phyloP scores from a whole-genome alignment of 2,113 vertebrate species.

The Orientallactaga bullata region DNA sequence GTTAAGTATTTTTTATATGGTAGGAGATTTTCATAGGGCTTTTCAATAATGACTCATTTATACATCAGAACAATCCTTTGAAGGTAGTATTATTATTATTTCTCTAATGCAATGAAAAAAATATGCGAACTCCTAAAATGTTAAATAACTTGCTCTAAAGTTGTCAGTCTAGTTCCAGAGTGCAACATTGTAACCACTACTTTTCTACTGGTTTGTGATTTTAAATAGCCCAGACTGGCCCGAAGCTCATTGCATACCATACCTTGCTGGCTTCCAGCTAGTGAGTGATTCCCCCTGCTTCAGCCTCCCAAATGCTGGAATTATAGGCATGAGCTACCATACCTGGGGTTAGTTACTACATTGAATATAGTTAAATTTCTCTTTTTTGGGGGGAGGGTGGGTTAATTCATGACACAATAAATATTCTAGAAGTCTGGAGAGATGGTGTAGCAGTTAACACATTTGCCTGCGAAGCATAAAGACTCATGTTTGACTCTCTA shows the following conservation, averaged over 20 bases:
- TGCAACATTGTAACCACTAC: neutral
- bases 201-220: too few species aligned
- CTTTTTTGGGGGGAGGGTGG: too few species aligned
- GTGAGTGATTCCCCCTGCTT: too few species aligned
- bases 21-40: conserved; percentile 26
- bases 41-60: conserved; percentile 8
- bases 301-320: too few species aligned
- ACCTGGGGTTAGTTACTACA: neutral
- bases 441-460: too few species aligned
- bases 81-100: neutral
- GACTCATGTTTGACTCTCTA: too few species aligned
- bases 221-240: too few species aligned
- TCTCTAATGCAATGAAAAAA: neutral
- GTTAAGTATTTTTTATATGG: neutral
- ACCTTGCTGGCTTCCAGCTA: too few species aligned
- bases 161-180: neutral
- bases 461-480: too few species aligned
- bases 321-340: too few species aligned
- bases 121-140: neutral
- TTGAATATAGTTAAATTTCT: neutral
- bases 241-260: too few species aligned
- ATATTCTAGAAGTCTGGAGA: too few species aligned
- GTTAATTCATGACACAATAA: neutral
- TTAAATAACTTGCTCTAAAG: neutral
- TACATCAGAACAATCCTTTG: neutral